phyloP scores from a whole-genome alignment of 2,888 invertebrate species.

The Chaetogeoica ovagalla region DNA sequence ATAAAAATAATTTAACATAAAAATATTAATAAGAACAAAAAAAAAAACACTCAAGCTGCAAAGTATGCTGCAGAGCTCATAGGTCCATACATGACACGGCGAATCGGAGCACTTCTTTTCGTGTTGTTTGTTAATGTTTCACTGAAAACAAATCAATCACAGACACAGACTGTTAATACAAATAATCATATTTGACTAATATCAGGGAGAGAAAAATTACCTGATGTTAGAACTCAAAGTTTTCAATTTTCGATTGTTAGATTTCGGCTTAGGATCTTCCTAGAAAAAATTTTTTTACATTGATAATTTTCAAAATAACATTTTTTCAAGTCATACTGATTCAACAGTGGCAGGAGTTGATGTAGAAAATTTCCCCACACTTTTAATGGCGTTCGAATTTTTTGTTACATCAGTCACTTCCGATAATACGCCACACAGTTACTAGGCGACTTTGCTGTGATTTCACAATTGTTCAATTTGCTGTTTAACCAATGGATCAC shows the following conservation, averaged over 20 bases:
- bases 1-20: slow-evolving; percentile 35
- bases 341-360: slow-evolving; percentile 41
- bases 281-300: background rate
- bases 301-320: background rate
- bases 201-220: slow-evolving; percentile 14
- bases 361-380: slow-evolving; percentile 30
- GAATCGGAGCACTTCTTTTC: slow-evolving; percentile 40
- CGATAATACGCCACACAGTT: slow-evolving; percentile 28
- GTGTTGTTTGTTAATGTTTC: slow-evolving; percentile 33
- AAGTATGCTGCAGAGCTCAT: slow-evolving; percentile 40
- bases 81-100: slow-evolving; percentile 47
- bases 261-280: slow-evolving; percentile 14
- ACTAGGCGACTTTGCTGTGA: slow-evolving; percentile 32
- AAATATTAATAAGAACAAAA: background rate
- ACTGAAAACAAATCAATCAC: background rate
- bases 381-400: slow-evolving; percentile 20
- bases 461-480: slow-evolving; percentile 48
- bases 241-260: slow-evolving; percentile 29
- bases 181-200: background rate
- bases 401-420: slow-evolving; percentile 33
- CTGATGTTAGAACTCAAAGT: slow-evolving; percentile 14
- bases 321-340: slow-evolving; percentile 7
- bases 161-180: background rate
- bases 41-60: slow-evolving; percentile 33
- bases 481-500: slow-evolving; percentile 49